These are phyloP conservation scores for Microdon myrmicae DNA, from an alignment of 2,888 invertebrate species.

Conservation along the genomic window DNA sequence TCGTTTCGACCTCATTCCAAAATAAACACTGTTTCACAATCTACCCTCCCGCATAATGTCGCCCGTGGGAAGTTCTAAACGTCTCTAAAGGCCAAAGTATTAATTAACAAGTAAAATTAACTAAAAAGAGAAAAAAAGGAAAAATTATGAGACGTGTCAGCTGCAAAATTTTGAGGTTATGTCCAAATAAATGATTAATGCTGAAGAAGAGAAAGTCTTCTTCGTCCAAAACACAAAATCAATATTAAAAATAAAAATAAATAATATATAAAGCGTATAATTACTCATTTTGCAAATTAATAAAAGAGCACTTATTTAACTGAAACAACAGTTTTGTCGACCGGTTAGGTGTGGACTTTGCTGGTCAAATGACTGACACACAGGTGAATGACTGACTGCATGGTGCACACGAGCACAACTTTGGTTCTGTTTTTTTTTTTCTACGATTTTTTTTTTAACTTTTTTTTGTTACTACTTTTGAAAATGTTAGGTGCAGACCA, in stretches of 20 bases:
- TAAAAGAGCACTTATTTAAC: too few species aligned
- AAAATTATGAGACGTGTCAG: slow-evolving; percentile 48
- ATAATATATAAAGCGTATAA: too few species aligned
- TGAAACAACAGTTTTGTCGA: slow-evolving; percentile 26
- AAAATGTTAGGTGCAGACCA: too few species aligned
- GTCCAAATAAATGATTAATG: slow-evolving; percentile 42
- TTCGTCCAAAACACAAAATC: too few species aligned
- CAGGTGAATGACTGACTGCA: slow-evolving; percentile 4
- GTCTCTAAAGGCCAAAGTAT: slow-evolving; percentile 2
- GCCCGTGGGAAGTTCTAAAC: slow-evolving; percentile 1
- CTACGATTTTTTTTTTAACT: too few species aligned
- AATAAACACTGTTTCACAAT: background rate
- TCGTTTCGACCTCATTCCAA: too few species aligned
- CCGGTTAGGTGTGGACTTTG: slow-evolving; percentile 50
- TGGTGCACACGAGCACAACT: slow-evolving; percentile 1
- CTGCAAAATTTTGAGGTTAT: slow-evolving; percentile 41
- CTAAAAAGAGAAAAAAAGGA: slow-evolving; percentile 19
- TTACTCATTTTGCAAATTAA: too few species aligned
- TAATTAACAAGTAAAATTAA: background rate
- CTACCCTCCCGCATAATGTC: too few species aligned
- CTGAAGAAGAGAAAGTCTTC: slow-evolving; percentile 18
- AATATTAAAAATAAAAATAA: too few species aligned
- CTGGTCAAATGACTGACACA: slow-evolving; percentile 4
- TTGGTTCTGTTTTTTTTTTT: background rate
- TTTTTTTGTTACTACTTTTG: too few species aligned